A percentile compares a stretch with the other conserved stretches of the same genome.
Evolutionary conservation across 2,113 vertebrate species (phyloP).

Genomic region (Uropsilus gracilis): DNA sequence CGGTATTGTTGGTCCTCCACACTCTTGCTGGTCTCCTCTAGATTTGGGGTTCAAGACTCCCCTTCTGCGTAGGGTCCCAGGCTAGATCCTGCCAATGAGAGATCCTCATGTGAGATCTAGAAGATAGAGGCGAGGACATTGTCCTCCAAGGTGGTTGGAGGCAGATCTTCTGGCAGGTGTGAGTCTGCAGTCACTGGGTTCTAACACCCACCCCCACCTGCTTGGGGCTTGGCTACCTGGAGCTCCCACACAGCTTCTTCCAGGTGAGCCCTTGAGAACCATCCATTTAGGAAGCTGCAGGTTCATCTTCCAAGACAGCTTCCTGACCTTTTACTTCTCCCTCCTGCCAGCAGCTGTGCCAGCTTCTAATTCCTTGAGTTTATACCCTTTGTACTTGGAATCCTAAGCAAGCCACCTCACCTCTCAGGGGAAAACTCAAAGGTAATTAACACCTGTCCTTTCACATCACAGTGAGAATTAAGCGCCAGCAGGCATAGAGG

Average conservation of each 20-base stretch:
- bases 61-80: background rate
- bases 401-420: background rate
- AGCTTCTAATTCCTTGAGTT: background rate
- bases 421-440: background rate
- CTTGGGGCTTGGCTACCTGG: background rate
- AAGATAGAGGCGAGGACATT: background rate
- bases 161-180: rapidly evolving
- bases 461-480: background rate
- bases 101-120: background rate
- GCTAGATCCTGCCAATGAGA: background rate
- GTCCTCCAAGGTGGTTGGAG: background rate
- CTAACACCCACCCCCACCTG: background rate
- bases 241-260: background rate
- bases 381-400: background rate
- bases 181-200: background rate
- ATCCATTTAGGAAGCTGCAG: background rate
- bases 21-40: background rate
- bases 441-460: too few relatives aligned
- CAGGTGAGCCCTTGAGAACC: background rate
- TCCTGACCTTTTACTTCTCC: background rate
- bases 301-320: background rate
- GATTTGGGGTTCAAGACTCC: background rate
- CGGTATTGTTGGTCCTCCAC: background rate
- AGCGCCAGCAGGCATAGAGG: background rate
- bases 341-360: background rate